Conservation (phyloP, 2,888 invertebrate species). For the Campoletis raptor region DNA sequence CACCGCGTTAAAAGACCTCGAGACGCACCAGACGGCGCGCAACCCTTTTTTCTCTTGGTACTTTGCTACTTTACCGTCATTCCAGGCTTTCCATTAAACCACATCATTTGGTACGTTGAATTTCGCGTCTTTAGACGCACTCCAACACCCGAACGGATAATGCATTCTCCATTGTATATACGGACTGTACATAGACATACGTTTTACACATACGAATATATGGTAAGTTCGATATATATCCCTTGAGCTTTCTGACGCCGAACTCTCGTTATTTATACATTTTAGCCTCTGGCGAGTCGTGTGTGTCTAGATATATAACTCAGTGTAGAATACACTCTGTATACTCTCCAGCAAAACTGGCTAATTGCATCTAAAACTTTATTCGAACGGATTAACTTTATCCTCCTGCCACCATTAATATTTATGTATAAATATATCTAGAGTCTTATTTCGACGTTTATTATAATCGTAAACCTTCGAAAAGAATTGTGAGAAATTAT, state of each 20-base stretch:
- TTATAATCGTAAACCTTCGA: background rate
- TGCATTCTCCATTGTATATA: conserved; percentile 16
- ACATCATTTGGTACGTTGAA: conserved; percentile 40
- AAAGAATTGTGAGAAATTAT: background rate
- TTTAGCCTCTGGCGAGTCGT: conserved; percentile 23
- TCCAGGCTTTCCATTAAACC: conserved; percentile 59
- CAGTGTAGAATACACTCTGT: background rate
- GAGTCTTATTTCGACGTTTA: background rate
- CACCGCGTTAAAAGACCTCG: conserved; percentile 60
- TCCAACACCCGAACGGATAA: conserved; percentile 38
- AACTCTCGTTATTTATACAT: conserved; percentile 55
- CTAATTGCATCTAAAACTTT: conserved; percentile 9
- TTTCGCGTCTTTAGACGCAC: conserved; percentile 51
- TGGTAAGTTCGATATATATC: conserved; percentile 40
- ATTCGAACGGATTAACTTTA: conserved; percentile 16
- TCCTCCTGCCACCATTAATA: background rate
- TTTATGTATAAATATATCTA: background rate
- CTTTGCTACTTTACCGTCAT: conserved; percentile 41
- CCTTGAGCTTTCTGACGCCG: conserved; percentile 41
- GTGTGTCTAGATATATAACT: background rate
- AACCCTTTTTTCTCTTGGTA: conserved; percentile 45
- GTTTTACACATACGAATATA: conserved; percentile 11
- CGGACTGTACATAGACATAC: background rate
- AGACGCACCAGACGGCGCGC: conserved; percentile 55
- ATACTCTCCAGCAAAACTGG: conserved; percentile 1